Evolutionary conservation across 2,113 vertebrate genomes (phyloP).

Genomic region (Pontoporia blainvillei): DNA sequence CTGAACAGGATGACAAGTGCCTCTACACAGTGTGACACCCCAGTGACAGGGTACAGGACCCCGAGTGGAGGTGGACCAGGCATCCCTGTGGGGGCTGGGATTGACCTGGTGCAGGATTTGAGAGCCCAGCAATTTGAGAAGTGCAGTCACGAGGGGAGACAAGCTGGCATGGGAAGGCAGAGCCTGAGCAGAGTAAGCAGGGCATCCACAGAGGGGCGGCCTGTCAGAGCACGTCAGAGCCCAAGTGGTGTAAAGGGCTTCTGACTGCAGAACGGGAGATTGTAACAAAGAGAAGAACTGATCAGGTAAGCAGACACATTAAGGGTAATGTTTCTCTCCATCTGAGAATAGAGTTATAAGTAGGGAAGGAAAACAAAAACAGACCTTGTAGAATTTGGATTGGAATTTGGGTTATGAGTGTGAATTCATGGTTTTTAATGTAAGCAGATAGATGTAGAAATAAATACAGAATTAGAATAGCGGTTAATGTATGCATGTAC

Average conservation of each 20-base stretch:
- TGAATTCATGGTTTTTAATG: background rate
- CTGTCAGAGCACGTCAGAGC: no score
- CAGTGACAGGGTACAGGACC: background rate
- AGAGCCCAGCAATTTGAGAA: background rate
- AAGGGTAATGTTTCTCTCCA: background rate
- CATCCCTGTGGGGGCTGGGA: rapidly evolving
- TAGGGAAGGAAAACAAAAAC: background rate
- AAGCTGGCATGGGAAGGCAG: background rate
- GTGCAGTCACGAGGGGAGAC: background rate
- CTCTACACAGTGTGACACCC: no score
- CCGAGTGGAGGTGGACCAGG: background rate
- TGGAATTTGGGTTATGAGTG: background rate
- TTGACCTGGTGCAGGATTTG: background rate
- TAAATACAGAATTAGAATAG: background rate
- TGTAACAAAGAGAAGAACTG: background rate
- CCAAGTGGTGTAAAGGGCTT: background rate
- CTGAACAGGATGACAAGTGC: background rate
- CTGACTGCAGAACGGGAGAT: no score
- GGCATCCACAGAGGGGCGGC: background rate
- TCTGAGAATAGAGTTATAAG: background rate
- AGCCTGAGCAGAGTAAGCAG: background rate
- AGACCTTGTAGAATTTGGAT: background rate
- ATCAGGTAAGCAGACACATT: no score
- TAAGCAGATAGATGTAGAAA: background rate
- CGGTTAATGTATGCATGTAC: background rate